A percentile compares a stretch with the other conserved stretches of the same genome.
Conservation (phyloP, 2,797 vertebrate genomes). For the Garrulus glandarius region DNA sequence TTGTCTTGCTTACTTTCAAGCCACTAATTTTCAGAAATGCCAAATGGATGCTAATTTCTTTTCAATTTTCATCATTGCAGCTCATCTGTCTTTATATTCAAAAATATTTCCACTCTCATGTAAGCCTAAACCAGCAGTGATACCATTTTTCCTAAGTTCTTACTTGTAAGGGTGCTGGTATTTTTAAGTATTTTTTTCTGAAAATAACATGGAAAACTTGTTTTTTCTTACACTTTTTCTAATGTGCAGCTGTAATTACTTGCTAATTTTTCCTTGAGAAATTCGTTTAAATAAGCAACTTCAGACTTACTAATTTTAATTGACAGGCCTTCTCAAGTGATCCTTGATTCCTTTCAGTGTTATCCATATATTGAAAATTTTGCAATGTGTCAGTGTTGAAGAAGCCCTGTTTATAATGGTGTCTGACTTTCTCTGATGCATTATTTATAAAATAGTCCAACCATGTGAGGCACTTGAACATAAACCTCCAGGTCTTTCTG, state of each 20-base stretch:
- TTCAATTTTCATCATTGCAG: background rate
- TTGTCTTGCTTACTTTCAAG: background rate
- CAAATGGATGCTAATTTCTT: background rate
- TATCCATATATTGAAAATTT: constrained; percentile 56
- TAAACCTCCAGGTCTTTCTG: constrained; percentile 61
- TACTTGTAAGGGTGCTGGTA: background rate
- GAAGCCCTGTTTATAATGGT: constrained; percentile 42
- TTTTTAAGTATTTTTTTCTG: background rate
- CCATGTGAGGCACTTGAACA: constrained; percentile 47
- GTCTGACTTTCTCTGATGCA: constrained; percentile 58
- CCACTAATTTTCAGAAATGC: background rate
- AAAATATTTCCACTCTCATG: background rate
- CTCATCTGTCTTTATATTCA: background rate
- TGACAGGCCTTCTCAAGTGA: background rate
- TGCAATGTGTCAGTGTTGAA: constrained; percentile 38
- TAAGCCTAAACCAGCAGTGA: background rate
- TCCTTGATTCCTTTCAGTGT: constrained; percentile 54
- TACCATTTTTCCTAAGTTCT: background rate
- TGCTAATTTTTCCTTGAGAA: background rate
- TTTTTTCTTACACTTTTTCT: background rate
- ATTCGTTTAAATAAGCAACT: background rate
- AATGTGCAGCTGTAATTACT: background rate
- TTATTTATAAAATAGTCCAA: constrained; percentile 70
- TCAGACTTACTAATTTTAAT: background rate
- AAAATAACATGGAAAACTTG: background rate